These are phyloP conservation scores for Danio aesculapii DNA, from an alignment of 2,797 vertebrate genomes.

Conservation along the genomic window DNA sequence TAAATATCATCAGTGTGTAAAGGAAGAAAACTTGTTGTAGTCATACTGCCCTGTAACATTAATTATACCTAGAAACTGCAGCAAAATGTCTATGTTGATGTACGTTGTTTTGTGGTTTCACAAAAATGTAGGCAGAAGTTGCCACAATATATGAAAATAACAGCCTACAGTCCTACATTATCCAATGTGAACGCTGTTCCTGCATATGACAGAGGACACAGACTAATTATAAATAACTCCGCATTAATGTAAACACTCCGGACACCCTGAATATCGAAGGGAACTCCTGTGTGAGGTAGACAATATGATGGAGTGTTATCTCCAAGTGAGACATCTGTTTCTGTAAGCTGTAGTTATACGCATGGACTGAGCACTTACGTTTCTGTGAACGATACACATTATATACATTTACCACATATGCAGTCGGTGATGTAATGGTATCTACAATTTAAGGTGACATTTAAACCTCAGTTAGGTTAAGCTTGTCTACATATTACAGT, in stretches of 20 bases:
- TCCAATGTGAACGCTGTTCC: not conserved
- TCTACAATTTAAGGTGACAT: constrained; percentile 7
- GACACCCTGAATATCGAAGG: not conserved
- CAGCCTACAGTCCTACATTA: not conserved
- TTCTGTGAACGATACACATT: constrained; percentile 12
- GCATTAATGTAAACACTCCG: constrained; percentile 42
- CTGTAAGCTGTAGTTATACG: constrained; percentile 36
- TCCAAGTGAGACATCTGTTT: constrained; percentile 48
- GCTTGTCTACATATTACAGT: constrained; percentile 6
- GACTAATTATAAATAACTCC: constrained; percentile 25
- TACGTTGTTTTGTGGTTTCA: too few species aligned
- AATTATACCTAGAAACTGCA: too few species aligned
- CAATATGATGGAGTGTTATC: constrained; percentile 45
- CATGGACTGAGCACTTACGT: constrained; percentile 11
- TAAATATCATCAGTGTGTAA: too few species aligned
- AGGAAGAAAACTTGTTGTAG: too few species aligned
- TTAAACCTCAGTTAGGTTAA: constrained; percentile 28
- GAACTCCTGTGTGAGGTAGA: constrained; percentile 24
- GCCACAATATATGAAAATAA: not conserved
- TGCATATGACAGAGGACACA: not conserved
- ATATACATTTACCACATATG: constrained; percentile 15
- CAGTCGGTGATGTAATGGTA: constrained; percentile 33
- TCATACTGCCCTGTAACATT: too few species aligned
- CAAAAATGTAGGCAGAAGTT: not conserved
- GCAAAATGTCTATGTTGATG: too few species aligned